These are phyloP conservation scores for Zeus faber DNA, from an alignment of 2,113 vertebrate genomes.

Conservation along the genomic window DNA sequence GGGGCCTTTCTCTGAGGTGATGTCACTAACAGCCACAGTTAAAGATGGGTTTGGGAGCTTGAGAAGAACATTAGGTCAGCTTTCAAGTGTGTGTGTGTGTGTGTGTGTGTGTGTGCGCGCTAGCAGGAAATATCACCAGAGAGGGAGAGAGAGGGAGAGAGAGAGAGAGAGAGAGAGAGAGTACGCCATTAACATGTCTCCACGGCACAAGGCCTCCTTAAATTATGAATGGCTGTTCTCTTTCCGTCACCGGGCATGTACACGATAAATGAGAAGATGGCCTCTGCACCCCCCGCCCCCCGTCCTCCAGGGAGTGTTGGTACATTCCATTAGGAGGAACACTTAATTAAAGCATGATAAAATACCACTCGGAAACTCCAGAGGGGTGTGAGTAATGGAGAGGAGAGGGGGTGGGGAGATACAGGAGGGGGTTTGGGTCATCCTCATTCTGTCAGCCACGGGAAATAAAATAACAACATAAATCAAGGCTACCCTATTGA, in stretches of 20 bases:
- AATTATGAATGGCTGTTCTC: slow-evolving; percentile 66
- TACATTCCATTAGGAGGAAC: slow-evolving; percentile 66
- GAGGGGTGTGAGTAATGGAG: slow-evolving; percentile 36
- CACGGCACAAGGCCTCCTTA: slow-evolving; percentile 44
- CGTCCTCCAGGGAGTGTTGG: slow-evolving; percentile 52
- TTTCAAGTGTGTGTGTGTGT: slow-evolving; percentile 23
- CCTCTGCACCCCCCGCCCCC: slow-evolving; percentile 8
- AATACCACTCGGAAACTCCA: slow-evolving; percentile 57
- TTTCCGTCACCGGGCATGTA: slow-evolving; percentile 57
- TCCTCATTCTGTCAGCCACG: slow-evolving; percentile 18
- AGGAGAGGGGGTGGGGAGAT: slow-evolving; percentile 7
- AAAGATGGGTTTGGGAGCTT: not conserved
- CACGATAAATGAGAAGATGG: slow-evolving; percentile 57
- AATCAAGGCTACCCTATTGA: too few species aligned
- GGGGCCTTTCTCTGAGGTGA: too few species aligned
- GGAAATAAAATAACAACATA: too few species aligned
- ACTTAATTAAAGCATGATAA: slow-evolving; percentile 71
- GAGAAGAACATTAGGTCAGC: slow-evolving; percentile 8
- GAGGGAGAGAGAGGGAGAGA: slow-evolving; percentile 49
- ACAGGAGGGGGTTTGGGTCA: slow-evolving; percentile 22
- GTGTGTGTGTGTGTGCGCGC: slow-evolving; percentile 1
- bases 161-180: slow-evolving; percentile 45
- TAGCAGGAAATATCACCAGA: slow-evolving; percentile 12
- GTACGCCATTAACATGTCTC: slow-evolving; percentile 57
- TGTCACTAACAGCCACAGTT: too few species aligned